These are phyloP conservation scores for Prionailurus viverrinus DNA, from an alignment of 2,113 vertebrate species.

Conservation along the genomic window DNA sequence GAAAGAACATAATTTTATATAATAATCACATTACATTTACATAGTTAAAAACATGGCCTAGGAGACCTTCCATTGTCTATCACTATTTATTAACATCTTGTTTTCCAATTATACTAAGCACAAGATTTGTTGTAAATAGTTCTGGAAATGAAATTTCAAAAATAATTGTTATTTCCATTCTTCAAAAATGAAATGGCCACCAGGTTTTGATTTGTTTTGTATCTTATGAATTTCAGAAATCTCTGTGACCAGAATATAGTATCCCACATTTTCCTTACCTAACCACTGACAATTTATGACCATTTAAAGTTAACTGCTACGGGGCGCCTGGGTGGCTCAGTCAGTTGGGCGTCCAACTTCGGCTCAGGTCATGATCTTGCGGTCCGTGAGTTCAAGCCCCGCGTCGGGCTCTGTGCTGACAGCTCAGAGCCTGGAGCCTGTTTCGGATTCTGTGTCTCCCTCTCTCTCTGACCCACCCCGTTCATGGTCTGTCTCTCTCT, in stretches of 20 bases:
- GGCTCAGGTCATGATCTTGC: too few species aligned
- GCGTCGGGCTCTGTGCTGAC: too few species aligned
- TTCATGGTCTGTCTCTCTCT: too few species aligned
- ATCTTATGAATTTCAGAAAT: not conserved
- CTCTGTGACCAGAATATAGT: not conserved
- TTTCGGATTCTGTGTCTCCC: too few species aligned
- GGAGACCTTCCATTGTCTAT: not conserved
- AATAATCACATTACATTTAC: not conserved
- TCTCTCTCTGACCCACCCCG: too few species aligned
- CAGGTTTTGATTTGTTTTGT: not conserved
- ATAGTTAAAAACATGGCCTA: not conserved
- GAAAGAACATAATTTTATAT: not conserved
- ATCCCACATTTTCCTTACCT: not conserved
- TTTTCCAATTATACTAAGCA: not conserved
- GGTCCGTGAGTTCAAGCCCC: too few species aligned
- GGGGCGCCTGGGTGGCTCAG: too few species aligned
- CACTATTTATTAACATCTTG: not conserved
- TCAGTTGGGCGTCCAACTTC: too few species aligned
- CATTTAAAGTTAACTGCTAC: not conserved
- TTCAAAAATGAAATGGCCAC: not conserved
- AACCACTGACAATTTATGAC: not conserved
- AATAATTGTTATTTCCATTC: not conserved
- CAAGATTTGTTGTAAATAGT: not conserved
- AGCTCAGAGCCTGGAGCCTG: too few species aligned
- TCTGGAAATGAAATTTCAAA: not conserved